Evolutionary conservation across 2,797 vertebrate genomes (phyloP).

Genomic region (Rhincodon typus): DNA sequence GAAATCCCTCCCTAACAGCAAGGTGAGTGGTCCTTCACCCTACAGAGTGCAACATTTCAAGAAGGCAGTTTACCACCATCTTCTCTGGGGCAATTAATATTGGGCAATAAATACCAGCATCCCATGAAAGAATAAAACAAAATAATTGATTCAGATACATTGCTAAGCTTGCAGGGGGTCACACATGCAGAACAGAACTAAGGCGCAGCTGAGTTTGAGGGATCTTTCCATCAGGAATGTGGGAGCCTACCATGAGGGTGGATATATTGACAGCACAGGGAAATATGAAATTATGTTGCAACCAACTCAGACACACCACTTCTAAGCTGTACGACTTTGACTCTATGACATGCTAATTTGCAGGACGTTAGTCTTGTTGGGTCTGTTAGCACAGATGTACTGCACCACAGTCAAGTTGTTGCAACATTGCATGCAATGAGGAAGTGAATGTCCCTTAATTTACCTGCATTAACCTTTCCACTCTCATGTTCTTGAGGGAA

Average conservation of each 20-base stretch:
- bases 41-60: too few species aligned
- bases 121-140: too few species aligned
- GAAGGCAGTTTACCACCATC: too few species aligned
- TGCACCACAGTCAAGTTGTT: background rate
- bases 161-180: background rate
- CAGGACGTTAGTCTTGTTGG: too few species aligned
- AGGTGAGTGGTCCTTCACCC: too few species aligned
- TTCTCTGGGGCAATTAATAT: too few species aligned
- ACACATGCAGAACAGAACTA: background rate
- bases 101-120: too few species aligned
- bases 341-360: background rate
- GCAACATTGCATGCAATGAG: background rate
- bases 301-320: background rate
- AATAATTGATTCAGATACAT: background rate
- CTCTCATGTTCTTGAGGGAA: too few species aligned
- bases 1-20: too few species aligned
- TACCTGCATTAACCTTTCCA: background rate
- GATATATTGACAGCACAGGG: background rate
- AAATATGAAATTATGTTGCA: background rate
- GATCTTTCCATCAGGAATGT: background rate
- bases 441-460: background rate
- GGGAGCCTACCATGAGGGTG: background rate
- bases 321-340: too few species aligned
- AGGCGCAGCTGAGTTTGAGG: background rate
- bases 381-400: background rate